Percentiles rank a stretch among this genome's conserved stretches.
phyloP scores from a whole-genome alignment of 23 tunicate species.

The Trididemnum miniatum region DNA sequence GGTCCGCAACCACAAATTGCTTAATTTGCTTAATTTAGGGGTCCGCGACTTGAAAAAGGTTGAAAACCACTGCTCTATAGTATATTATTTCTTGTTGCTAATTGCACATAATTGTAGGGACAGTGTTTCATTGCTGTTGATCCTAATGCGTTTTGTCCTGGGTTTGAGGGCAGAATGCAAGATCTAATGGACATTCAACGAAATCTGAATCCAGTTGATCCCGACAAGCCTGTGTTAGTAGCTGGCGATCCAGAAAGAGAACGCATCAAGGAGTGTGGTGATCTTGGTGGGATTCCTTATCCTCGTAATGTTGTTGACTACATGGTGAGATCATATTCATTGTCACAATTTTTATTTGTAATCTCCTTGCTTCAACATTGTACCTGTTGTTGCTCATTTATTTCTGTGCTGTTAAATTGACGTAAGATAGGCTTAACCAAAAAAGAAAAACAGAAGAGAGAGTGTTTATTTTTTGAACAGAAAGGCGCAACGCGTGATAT shows the following conservation, averaged over 20 bases:
- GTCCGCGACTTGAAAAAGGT: no score
- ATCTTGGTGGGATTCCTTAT: conserved; percentile 95
- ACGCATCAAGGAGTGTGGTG: conserved; percentile 78
- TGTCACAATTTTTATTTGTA: background rate
- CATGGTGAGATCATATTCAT: conserved; percentile 58
- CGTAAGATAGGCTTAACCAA: no score
- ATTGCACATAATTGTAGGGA: conserved; percentile 61
- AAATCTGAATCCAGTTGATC: conserved; percentile 56
- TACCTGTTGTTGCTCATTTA: no score
- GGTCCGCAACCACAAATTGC: no score
- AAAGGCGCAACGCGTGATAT: no score
- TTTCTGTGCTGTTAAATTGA: no score
- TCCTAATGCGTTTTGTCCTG: conserved; percentile 85
- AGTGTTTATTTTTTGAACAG: no score
- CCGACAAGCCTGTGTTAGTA: conserved; percentile 73
- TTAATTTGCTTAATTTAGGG: no score
- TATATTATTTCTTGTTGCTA: no score
- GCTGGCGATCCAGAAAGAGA: conserved; percentile 96
- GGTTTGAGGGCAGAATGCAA: conserved; percentile 86
- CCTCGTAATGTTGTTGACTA: conserved; percentile 74
- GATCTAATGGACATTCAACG: conserved; percentile 76
- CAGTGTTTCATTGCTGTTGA: conserved; percentile 98
- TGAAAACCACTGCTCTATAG: no score
- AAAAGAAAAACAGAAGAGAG: no score
- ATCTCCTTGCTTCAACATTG: background rate